These are phyloP conservation scores for Melieria picta DNA, from an alignment of 2,888 invertebrate genomes.

Conservation along the genomic window DNA sequence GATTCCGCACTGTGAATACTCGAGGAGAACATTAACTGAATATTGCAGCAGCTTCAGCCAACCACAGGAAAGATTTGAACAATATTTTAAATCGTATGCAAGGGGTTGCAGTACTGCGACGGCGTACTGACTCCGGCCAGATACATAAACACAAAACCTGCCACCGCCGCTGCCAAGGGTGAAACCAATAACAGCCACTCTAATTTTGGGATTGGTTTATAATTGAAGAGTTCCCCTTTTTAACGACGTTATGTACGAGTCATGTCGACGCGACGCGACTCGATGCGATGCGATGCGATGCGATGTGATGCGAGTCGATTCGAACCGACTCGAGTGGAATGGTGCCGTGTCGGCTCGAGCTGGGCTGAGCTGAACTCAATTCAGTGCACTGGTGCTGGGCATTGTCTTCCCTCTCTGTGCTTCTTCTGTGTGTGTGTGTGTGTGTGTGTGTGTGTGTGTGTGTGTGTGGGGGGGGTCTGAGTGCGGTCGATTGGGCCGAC, in stretches of 20 bases:
- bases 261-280: constrained; percentile 3
- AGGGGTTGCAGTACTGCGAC: constrained; percentile 48
- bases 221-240: constrained; percentile 60
- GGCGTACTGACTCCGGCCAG: constrained; percentile 44
- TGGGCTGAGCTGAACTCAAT: too few species aligned
- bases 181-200: constrained; percentile 61
- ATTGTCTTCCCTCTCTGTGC: constrained; percentile 33
- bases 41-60: constrained; percentile 59
- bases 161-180: constrained; percentile 52
- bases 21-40: constrained; percentile 47
- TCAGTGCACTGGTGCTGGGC: too few species aligned
- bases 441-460: background rate
- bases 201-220: constrained; percentile 63
- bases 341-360: too few species aligned
- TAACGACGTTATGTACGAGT: constrained; percentile 44
- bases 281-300: too few species aligned
- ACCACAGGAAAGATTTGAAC: constrained; percentile 53
- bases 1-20: constrained; percentile 38
- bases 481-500: too few species aligned
- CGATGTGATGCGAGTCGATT: too few species aligned
- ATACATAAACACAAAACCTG: constrained; percentile 34
- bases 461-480: too few species aligned
- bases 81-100: constrained; percentile 23
- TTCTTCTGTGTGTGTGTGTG: constrained; percentile 31
- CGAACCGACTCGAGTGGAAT: too few species aligned